Evolutionary conservation across 2,113 vertebrate species (phyloP).

Genomic region (Origma solitaria): DNA sequence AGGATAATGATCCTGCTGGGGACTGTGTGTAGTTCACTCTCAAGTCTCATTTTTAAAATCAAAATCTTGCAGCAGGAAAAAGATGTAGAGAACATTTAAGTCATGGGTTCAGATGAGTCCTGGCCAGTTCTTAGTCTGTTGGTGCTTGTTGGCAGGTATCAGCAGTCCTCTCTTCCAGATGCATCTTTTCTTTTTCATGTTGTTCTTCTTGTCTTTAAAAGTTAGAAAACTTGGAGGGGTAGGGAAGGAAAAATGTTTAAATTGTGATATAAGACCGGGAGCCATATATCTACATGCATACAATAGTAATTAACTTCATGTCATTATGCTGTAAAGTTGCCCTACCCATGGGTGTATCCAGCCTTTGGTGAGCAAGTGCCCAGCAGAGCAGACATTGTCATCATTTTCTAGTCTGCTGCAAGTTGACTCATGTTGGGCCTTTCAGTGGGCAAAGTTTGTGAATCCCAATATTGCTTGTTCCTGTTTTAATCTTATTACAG

Average conservation of each 20-base stretch:
- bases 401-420: not conserved
- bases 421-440: not conserved
- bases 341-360: constrained; percentile 39
- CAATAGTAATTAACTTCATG: not conserved
- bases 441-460: not conserved
- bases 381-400: not conserved
- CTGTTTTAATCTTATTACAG: not conserved
- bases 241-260: not conserved
- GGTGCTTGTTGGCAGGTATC: not conserved
- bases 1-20: not conserved
- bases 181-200: not conserved
- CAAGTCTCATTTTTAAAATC: not conserved
- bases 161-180: not conserved
- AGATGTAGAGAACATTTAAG: not conserved
- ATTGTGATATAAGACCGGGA: not conserved
- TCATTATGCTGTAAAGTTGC: constrained; percentile 17
- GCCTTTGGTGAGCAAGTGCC: not conserved
- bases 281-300: not conserved
- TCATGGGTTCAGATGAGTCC: not conserved
- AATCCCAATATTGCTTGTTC: not conserved
- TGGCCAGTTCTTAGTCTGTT: not conserved
- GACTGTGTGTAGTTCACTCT: not conserved
- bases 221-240: not conserved
- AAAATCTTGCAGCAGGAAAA: not conserved
- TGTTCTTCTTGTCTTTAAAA: not conserved